Conservation (phyloP, 1,140 invertebrate species). For the Drosophila ogumai region DNA sequence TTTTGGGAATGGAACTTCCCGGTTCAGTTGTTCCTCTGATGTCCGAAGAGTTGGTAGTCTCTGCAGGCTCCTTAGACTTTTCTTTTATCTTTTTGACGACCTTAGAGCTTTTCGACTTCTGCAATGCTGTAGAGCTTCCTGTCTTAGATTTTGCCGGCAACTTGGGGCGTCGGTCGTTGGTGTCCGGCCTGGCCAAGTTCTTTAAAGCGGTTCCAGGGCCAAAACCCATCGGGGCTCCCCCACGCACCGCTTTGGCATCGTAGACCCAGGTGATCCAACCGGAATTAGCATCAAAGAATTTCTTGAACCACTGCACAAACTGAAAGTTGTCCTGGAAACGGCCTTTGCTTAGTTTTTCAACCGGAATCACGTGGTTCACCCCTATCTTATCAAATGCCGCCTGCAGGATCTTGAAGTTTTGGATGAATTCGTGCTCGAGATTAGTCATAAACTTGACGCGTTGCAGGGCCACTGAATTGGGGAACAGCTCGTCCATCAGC, state of each 20-base stretch:
- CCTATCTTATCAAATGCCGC: conserved; percentile 97
- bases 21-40: too few relatives aligned
- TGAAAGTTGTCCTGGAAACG: conserved; percentile 99
- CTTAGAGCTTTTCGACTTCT: too few relatives aligned
- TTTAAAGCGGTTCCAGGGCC: background rate
- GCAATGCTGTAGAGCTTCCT: too few relatives aligned
- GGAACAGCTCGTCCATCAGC: conserved; percentile 99
- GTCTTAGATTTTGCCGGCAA: background rate
- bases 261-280: background rate
- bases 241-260: background rate
- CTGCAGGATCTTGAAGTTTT: conserved; percentile 99
- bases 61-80: too few relatives aligned
- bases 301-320: conserved; percentile 99
- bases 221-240: background rate
- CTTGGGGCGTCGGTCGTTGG: background rate
- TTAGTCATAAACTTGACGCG: conserved; percentile 99
- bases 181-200: too few relatives aligned
- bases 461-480: conserved; percentile 95
- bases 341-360: conserved; percentile 98
- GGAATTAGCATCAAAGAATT: conserved; percentile 82
- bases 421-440: conserved; percentile 99
- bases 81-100: too few relatives aligned
- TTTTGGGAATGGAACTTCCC: background rate
- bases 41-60: too few relatives aligned
- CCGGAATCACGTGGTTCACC: conserved; percentile 99